phyloP scores from a whole-genome alignment of 2,797 vertebrate species.

The Urocyon cinereoargenteus region DNA sequence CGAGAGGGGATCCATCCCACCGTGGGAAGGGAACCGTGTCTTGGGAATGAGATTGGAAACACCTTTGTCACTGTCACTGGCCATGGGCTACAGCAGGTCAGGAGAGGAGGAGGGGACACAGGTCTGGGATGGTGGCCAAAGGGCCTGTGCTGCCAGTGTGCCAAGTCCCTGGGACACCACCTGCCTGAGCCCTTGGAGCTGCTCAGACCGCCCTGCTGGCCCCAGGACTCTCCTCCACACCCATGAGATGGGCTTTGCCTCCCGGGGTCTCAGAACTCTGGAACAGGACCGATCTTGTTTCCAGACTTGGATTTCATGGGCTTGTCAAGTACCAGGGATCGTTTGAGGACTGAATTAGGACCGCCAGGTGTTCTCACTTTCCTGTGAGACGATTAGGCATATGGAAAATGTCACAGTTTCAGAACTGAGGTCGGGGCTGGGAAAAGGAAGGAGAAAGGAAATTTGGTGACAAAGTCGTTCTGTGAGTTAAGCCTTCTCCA shows the following conservation, averaged over 20 bases:
- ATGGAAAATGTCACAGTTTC: constrained; percentile 21
- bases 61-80: neutral
- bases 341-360: neutral
- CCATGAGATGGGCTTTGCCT: neutral
- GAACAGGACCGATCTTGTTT: neutral
- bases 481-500: neutral
- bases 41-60: neutral
- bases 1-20: neutral
- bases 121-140: no score
- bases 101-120: neutral
- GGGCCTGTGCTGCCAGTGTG: neutral
- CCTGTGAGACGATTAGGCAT: neutral
- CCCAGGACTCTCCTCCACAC: neutral
- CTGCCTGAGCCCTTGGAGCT: neutral
- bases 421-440: neutral
- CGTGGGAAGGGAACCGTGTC: neutral
- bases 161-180: neutral
- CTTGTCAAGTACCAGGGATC: neutral
- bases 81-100: neutral
- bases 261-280: neutral
- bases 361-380: neutral
- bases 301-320: neutral
- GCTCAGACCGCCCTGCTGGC: neutral
- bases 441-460: constrained; percentile 8
- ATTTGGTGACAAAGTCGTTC: neutral